Evolutionary conservation across 2,113 vertebrate genomes (phyloP).

Genomic region (Alethe diademata): DNA sequence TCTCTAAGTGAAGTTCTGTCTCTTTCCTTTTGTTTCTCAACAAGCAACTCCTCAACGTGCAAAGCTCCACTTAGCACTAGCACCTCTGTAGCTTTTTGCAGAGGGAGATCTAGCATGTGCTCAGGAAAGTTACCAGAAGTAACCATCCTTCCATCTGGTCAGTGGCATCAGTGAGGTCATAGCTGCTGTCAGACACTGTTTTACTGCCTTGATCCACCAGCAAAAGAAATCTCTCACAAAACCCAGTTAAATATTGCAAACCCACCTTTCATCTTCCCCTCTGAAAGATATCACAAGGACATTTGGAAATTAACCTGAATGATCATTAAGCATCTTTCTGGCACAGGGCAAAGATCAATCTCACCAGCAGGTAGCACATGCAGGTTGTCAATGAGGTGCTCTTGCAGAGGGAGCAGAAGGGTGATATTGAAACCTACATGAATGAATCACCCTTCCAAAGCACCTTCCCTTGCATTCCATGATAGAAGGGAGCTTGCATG

Average conservation of each 20-base stretch:
- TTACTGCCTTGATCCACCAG: not conserved
- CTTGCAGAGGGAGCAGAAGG: not conserved
- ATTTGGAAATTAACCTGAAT: not conserved
- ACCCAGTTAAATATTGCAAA: not conserved
- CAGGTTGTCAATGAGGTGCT: not conserved
- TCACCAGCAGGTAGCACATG: not conserved
- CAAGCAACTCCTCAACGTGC: not conserved
- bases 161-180: not conserved
- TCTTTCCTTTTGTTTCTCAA: constrained; percentile 28
- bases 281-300: not conserved
- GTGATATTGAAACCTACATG: not conserved
- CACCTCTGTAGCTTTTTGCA: not conserved
- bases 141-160: not conserved
- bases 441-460: not conserved
- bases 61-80: not conserved
- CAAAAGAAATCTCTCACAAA: not conserved
- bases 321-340: not conserved
- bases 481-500: not conserved
- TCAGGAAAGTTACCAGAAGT: not conserved
- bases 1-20: constrained; percentile 4
- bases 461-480: not conserved
- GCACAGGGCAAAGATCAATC: not conserved
- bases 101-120: not conserved
- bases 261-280: not conserved
- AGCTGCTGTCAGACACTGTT: not conserved